These are phyloP conservation scores for Xenopus borealis DNA, from an alignment of 2,113 vertebrate species.

Conservation along the genomic window DNA sequence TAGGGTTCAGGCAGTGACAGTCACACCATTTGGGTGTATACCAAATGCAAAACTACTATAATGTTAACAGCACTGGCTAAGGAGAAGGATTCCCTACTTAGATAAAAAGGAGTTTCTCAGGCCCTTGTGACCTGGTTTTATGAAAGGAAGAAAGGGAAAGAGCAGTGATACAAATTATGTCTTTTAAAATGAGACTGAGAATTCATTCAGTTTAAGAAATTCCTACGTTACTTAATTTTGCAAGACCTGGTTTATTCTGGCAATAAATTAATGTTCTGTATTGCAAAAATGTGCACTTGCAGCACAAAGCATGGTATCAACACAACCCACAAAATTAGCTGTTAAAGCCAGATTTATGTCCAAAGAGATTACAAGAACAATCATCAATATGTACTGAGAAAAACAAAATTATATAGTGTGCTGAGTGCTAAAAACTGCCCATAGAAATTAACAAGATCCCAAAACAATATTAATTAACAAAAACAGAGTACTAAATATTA, in stretches of 20 bases:
- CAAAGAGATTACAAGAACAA: constrained; percentile 20
- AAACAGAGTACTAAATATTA: constrained; percentile 17
- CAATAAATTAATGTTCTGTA: constrained; percentile 25
- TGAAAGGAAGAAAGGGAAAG: constrained; percentile 62
- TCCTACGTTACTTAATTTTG: constrained; percentile 14
- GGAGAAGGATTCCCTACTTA: constrained; percentile 79
- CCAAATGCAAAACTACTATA: constrained; percentile 84
- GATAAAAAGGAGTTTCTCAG: constrained; percentile 82
- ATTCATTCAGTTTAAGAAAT: constrained; percentile 53
- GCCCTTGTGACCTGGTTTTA: constrained; percentile 78
- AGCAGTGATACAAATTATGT: constrained; percentile 75
- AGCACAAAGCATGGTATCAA: constrained; percentile 25
- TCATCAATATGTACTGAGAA: constrained; percentile 43
- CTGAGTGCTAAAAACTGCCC: constrained; percentile 11
- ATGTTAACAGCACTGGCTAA: constrained; percentile 84
- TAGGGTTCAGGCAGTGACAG: constrained; percentile 72
- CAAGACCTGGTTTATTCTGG: constrained; percentile 33
- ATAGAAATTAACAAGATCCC: constrained; percentile 37
- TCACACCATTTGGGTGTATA: constrained; percentile 73
- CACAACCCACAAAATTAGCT: constrained; percentile 28
- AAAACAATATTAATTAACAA: constrained; percentile 27
- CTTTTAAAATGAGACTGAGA: constrained; percentile 67
- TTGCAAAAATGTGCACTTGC: constrained; percentile 36
- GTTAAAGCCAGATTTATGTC: constrained; percentile 39
- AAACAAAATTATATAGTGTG: constrained; percentile 11